phyloP scores from a whole-genome alignment of 2,113 vertebrate genomes.

The Lichenostomus cassidix region DNA sequence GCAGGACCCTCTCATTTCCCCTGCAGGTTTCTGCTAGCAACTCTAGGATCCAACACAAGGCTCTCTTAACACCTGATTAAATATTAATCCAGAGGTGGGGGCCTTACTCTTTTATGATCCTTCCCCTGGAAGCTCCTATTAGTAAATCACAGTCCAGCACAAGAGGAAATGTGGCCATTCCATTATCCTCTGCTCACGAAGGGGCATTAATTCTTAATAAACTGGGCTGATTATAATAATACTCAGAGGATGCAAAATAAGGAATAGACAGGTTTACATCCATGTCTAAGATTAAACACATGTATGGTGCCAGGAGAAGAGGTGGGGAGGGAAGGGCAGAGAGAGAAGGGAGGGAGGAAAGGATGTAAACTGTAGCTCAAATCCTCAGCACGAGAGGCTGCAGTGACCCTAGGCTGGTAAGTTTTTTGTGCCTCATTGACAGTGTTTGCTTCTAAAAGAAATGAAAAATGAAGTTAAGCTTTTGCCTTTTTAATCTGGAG shows the following conservation, averaged over 20 bases:
- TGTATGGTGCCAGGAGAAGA: not conserved
- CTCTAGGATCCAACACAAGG: conserved; percentile 41
- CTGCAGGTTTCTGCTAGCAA: conserved; percentile 57
- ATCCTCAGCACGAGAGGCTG: not conserved
- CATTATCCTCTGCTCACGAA: conserved; percentile 65
- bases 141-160: conserved; percentile 68
- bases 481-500: not conserved
- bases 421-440: not conserved
- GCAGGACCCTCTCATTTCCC: conserved; percentile 37
- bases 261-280: conserved; percentile 69
- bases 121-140: conserved; percentile 69
- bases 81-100: conserved; percentile 68
- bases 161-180: conserved; percentile 55
- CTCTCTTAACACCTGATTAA: conserved; percentile 71
- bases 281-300: conserved; percentile 59
- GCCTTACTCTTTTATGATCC: conserved; percentile 62
- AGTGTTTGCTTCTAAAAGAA: not conserved
- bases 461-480: not conserved
- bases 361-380: not conserved
- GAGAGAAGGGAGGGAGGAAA: not conserved
- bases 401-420: not conserved
- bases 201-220: conserved; percentile 78
- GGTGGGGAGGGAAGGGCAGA: not conserved
- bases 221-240: conserved; percentile 61
- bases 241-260: conserved; percentile 66